Conservation (phyloP, 2,113 vertebrate genomes). For the Podilymbus podiceps region DNA sequence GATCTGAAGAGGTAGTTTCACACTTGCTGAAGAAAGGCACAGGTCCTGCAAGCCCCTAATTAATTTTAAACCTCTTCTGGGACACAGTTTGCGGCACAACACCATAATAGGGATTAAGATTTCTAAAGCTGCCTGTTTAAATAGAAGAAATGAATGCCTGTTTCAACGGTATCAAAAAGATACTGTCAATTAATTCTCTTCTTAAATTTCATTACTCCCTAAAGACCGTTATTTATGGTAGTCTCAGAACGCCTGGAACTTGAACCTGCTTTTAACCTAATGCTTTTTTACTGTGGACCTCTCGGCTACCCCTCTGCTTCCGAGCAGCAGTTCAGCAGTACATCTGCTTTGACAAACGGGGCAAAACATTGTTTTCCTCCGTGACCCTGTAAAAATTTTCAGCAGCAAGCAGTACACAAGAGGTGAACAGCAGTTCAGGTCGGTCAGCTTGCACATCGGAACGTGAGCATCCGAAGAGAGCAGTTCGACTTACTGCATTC, state of each 20-base stretch:
- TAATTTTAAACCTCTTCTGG: neutral
- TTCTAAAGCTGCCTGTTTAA: neutral
- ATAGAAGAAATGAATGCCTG: neutral
- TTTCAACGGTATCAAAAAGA: neutral
- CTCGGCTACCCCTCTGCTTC: neutral
- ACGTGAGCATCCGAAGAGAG: neutral
- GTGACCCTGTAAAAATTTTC: neutral
- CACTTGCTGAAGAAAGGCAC: neutral
- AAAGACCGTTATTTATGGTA: neutral
- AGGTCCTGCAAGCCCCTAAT: neutral
- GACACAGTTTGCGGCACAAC: neutral
- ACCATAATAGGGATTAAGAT: neutral
- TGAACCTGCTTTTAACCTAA: neutral
- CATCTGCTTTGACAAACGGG: neutral
- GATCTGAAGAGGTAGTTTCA: neutral
- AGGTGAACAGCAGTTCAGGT: slow-evolving; percentile 15
- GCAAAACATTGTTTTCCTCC: neutral
- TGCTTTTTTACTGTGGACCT: neutral
- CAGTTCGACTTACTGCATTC: neutral
- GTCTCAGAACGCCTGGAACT: neutral
- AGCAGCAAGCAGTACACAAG: neutral
- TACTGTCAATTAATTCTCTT: neutral
- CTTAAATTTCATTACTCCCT: neutral
- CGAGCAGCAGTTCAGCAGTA: neutral
- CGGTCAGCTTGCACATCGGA: slow-evolving; percentile 9